Evolutionary conservation across 2,113 vertebrate genomes (phyloP), one percentile per base, ranked within the genome.

Genomic region (Apodemus speciosus): DNA sequence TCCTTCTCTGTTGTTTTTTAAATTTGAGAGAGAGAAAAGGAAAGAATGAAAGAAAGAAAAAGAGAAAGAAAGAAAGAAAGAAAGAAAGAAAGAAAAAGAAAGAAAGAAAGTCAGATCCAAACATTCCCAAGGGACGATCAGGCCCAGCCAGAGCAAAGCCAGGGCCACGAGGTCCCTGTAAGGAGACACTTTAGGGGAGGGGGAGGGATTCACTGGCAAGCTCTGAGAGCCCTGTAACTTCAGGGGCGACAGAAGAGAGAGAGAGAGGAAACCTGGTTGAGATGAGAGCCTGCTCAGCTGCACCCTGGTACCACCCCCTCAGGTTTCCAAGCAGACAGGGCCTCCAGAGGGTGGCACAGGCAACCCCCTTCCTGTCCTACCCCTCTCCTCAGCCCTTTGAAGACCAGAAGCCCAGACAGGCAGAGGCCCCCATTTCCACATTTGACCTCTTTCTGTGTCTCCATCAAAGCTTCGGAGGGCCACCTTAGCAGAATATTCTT

Each of bases 381-480:
- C 90, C 93, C 83, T 96, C 79, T 83, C 81, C 90, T 95, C 85
- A 40, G 49, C 73, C 46, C 88, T 95, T 95, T 94, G 87, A 97
- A 92, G 91, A 88, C 80, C 91, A 94, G 89, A 97, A 91, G 90
- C 94, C 86, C 92, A 93, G 73, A 72, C 53, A 87, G 51, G 88
- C 89, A 96, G 53, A 81, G 77, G 89, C 40, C 83, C 69, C 68
- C 92, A 81, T 30, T 30, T 30, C 14, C 79, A 40, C 56, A 83
- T 87, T 94, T 97, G 92, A 91, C 89, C 96, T 94, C 95, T 97
- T 56, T 79, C 66, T 91, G 68, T 40, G 94, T 97, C 90, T 95
- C 95, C 91, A 58, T 96, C 96, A 94, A 95, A 97, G 96, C 94
- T 68, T 96, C 95, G 94, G 95, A 97, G 95, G 96, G 96, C 92